Conservation (phyloP, 2,113 vertebrate genomes). For the Festucalex cinctus region DNA sequence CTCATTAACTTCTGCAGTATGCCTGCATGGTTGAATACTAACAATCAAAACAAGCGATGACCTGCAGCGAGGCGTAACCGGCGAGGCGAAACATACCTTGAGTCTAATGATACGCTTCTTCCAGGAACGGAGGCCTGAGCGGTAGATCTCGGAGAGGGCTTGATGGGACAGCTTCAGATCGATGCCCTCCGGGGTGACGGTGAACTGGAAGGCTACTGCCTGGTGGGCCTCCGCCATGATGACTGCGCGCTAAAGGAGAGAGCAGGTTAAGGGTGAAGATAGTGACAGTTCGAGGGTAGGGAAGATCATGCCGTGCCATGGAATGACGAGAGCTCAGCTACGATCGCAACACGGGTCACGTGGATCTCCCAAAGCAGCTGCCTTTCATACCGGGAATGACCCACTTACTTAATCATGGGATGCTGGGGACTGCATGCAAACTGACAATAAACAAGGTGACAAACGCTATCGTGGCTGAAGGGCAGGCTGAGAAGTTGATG, state of each 20-base stretch:
- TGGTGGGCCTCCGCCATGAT: constrained; percentile 88
- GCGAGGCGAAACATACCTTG: constrained; percentile 65
- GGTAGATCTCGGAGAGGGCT: constrained; percentile 81
- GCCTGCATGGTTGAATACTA: neutral
- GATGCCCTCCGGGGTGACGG: constrained; percentile 75
- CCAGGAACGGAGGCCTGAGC: constrained; percentile 85
- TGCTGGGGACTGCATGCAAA: neutral
- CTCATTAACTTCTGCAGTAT: neutral
- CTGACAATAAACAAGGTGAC: neutral
- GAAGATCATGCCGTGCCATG: neutral
- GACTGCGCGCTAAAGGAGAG: constrained; percentile 5
- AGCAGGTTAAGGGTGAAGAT: neutral
- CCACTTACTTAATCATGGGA: constrained; percentile 17
- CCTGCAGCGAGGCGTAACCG: neutral
- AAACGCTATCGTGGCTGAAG: neutral
- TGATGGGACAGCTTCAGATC: constrained; percentile 76
- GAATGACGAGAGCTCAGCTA: too few relatives aligned
- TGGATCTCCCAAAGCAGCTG: constrained; percentile 10
- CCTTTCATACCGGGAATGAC: constrained; percentile 17
- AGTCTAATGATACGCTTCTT: constrained; percentile 79
- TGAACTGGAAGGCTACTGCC: constrained; percentile 84
- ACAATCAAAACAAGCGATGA: neutral
- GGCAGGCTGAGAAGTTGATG: neutral
- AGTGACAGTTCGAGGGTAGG: neutral
- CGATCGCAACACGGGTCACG: neutral